These are phyloP conservation scores for Tor tambroides DNA, from an alignment of 2,113 vertebrate genomes.

Conservation along the genomic window DNA sequence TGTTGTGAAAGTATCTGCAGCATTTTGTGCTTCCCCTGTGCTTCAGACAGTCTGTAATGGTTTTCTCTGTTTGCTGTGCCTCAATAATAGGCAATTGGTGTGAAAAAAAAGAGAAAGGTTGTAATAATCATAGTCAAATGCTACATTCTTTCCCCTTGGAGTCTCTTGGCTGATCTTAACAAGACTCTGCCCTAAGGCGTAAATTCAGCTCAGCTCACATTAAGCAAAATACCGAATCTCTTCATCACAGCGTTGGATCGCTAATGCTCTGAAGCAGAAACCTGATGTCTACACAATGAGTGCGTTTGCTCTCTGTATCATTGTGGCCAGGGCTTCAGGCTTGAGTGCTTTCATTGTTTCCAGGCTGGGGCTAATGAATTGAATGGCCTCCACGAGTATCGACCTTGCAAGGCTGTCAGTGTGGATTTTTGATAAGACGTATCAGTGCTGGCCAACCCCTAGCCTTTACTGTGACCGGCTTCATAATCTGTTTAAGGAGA, in stretches of 20 bases:
- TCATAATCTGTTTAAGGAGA: conserved; percentile 73
- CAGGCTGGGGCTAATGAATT: conserved; percentile 66
- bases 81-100: background rate
- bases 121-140: conserved; percentile 33
- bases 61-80: background rate
- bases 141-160: conserved; percentile 16
- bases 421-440: conserved; percentile 64
- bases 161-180: conserved; percentile 35
- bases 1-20: background rate
- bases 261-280: conserved; percentile 46
- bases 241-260: conserved; percentile 10
- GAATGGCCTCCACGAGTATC: conserved; percentile 59
- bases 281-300: conserved; percentile 31
- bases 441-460: conserved; percentile 50
- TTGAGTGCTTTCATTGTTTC: conserved; percentile 47
- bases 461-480: conserved; percentile 59
- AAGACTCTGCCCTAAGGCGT: conserved; percentile 21
- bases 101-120: background rate
- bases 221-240: conserved; percentile 14
- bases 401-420: conserved; percentile 65
- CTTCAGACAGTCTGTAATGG: background rate
- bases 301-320: conserved; percentile 36
- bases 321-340: conserved; percentile 38
- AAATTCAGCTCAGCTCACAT: conserved; percentile 30
- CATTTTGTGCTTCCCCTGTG: background rate